Evolutionary conservation across 1,140 invertebrate genomes (phyloP).

Genomic region (Drepana arcuata): DNA sequence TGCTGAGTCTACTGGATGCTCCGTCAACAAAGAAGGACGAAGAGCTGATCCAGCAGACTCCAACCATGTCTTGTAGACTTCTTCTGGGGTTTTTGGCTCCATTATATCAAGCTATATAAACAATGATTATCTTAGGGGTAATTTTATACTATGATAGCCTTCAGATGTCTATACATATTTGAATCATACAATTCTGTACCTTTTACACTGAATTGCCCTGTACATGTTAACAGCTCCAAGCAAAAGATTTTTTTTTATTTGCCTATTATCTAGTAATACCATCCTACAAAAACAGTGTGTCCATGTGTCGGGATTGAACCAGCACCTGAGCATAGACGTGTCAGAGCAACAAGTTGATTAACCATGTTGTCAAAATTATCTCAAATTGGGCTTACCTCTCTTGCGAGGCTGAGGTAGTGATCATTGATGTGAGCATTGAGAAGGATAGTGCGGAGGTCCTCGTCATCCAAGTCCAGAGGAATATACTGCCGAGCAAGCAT

Average conservation of each 20-base stretch:
- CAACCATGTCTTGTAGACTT: constrained; percentile 99
- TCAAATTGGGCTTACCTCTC: no score
- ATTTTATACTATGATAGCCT: neutral
- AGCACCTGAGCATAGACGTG: no score
- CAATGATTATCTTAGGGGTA: constrained; percentile 1
- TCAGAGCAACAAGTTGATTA: no score
- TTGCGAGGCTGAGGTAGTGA: constrained; percentile 95
- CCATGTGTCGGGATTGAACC: no score
- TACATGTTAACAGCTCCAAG: no score
- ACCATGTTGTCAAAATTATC: no score
- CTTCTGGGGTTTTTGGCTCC: constrained; percentile 99
- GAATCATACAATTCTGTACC: no score
- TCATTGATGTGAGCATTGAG: constrained; percentile 97
- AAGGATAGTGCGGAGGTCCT: constrained; percentile 96
- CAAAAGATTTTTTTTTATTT: no score
- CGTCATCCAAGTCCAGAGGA: constrained; percentile 79
- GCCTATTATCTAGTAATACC: no score
- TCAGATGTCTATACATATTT: no score
- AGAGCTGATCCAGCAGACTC: constrained; percentile 92
- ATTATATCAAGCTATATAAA: constrained; percentile 92
- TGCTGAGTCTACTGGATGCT: constrained; percentile 89
- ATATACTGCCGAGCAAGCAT: constrained; percentile 98
- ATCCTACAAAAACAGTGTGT: no score
- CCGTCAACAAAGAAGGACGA: constrained; percentile 79
- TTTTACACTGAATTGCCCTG: no score